These are phyloP conservation scores for Coreoperca whiteheadi DNA, from an alignment of 2,113 vertebrate species.

Conservation along the genomic window DNA sequence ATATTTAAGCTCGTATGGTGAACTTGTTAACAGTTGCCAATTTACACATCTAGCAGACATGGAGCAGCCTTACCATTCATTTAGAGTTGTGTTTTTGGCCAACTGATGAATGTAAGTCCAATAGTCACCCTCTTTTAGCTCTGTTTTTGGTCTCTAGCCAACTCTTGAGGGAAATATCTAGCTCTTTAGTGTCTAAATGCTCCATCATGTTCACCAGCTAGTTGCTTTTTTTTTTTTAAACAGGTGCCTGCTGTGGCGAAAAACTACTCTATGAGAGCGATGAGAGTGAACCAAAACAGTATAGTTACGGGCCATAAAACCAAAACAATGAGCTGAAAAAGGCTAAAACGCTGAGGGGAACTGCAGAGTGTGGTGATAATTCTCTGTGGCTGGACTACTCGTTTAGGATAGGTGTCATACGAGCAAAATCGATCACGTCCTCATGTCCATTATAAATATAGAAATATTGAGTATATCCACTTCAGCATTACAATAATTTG, in stretches of 20 bases:
- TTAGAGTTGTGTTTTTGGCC: neutral
- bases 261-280: neutral
- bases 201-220: neutral
- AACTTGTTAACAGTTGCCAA: neutral
- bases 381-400: neutral
- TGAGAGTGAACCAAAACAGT: neutral
- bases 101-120: neutral
- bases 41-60: neutral
- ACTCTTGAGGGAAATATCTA: neutral
- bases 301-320: neutral
- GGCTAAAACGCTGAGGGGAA: neutral
- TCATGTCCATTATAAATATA: neutral
- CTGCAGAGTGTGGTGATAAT: neutral
- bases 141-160: neutral
- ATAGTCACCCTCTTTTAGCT: neutral
- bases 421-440: neutral
- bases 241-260: neutral
- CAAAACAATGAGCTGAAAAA: neutral
- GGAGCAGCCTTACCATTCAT: neutral
- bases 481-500: neutral
- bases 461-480: neutral
- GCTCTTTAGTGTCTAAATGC: neutral
- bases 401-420: neutral
- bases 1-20: neutral
- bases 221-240: conserved; percentile 4